Evolutionary conservation across 92 coral and sea anemone genomes (phyloP), one percentile per base, ranked within the genome.

Genomic region (Porites rus): DNA sequence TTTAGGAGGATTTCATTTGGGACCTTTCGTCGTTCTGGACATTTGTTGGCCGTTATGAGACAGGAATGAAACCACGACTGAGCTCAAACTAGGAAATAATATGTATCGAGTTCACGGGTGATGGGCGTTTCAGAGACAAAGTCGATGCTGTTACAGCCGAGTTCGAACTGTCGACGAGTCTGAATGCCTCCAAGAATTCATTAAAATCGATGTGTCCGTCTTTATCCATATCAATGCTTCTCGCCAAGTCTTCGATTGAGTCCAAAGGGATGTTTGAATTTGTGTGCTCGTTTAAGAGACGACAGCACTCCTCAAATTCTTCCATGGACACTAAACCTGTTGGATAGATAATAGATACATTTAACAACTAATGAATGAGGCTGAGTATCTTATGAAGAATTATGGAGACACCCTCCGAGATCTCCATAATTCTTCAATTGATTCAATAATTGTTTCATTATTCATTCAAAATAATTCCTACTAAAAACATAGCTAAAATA

Each of bases 201-300:
- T 97, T 97, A 78, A 97, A 97, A 86, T 97, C 99, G 51, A 97
- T 97, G 65, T 87, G 82, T 0, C 99, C 99, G 78, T 97, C 94
- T 68, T 97, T 93, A 79, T 97, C 98, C 92, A 95, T 88, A 85
- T 97, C 99, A 75, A 97, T 93, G 69, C 97, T 95, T 82, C 60
- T 84, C 7, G 99, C 99, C 63, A 97, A 76, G 82, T 97, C 99
- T 79, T 90, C 81, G 66, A 93, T 93, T 74, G 98, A 96, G 65
- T 93, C 84, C 83, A 95, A 88, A 4, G 99, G 93, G 73, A 97
- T 95, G 82, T 90, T 89, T 1, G 97, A 91, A 77, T 95, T 92
- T 5, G 95, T 90, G 81, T 97, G 99, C 52, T 97, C 89, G 84
- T 94, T 93, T 62, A 97, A 79, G 13, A 97, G 91, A 25, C 93